A percentile compares a stretch with the other conserved stretches of the same genome.
Evolutionary conservation across 1,140 invertebrate genomes (phyloP).

Genomic region (Potamilus streckersoni): DNA sequence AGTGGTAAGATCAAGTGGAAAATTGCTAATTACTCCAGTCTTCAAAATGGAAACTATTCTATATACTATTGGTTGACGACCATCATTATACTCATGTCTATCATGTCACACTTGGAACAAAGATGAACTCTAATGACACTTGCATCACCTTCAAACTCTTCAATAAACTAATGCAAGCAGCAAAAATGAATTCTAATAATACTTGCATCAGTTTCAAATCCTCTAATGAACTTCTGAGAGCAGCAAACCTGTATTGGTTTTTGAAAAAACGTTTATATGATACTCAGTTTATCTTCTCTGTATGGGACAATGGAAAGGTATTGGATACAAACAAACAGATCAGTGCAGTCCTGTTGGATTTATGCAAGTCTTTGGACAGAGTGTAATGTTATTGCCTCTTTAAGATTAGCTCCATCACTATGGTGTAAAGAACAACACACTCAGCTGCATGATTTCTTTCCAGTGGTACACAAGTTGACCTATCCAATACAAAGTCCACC

Average conservation of each 20-base stretch:
- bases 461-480: background rate
- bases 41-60: background rate
- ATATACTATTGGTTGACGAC: background rate
- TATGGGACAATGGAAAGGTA: background rate
- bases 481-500: background rate
- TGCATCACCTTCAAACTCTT: no score
- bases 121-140: background rate
- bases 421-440: background rate
- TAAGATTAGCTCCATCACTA: background rate
- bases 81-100: slow-evolving; percentile 1
- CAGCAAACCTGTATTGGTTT: background rate
- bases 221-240: no score
- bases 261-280: slow-evolving; percentile 1
- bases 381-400: background rate
- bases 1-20: slow-evolving; percentile 6
- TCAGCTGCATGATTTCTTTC: background rate
- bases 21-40: background rate
- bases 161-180: no score
- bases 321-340: slow-evolving; percentile 13
- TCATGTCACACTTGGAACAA: slow-evolving; percentile 5
- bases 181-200: no score
- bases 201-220: no score
- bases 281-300: slow-evolving; percentile 5
- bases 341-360: background rate
- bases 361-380: slow-evolving; percentile 6